Conservation (phyloP, 2,113 vertebrate genomes). For the Rallus limicola region DNA sequence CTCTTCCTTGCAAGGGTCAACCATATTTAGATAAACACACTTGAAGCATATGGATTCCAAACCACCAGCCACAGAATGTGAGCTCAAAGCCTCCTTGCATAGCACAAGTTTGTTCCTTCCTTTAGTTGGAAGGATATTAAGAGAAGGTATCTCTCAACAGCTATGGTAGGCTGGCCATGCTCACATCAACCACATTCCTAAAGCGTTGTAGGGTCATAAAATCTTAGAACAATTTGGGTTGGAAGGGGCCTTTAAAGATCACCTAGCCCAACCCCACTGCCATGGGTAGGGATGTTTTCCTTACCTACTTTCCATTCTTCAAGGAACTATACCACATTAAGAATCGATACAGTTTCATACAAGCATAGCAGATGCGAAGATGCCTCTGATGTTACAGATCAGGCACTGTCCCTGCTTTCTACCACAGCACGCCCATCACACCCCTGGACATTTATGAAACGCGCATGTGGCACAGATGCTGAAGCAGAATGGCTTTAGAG, state of each 20-base stretch:
- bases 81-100: not conserved
- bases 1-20: not conserved
- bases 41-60: not conserved
- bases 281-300: not conserved
- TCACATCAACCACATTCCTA: not conserved
- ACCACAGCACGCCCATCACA: not conserved
- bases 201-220: not conserved
- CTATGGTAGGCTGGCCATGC: not conserved
- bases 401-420: not conserved
- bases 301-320: not conserved
- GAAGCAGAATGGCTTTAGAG: not conserved
- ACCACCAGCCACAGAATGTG: not conserved
- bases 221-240: not conserved
- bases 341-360: not conserved
- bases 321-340: not conserved
- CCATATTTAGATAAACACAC: not conserved
- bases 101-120: not conserved
- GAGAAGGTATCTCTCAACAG: not conserved
- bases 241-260: not conserved
- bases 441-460: not conserved
- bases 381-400: not conserved
- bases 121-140: rapidly evolving
- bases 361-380: not conserved
- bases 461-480: not conserved
- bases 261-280: not conserved